These are phyloP conservation scores for Corvus cornix DNA, from an alignment of 2,113 vertebrate species.

Conservation along the genomic window DNA sequence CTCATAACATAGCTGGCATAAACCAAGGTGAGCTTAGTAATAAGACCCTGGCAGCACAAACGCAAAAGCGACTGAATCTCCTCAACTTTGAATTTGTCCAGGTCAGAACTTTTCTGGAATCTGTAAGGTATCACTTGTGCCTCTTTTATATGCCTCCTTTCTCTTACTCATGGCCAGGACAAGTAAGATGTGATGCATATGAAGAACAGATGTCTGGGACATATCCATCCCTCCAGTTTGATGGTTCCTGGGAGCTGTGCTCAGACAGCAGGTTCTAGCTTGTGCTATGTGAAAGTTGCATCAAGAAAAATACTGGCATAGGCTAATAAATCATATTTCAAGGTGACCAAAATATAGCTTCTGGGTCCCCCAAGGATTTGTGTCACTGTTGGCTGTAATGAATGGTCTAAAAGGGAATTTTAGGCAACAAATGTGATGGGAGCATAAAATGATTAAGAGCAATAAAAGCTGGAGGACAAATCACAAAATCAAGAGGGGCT, in stretches of 20 bases:
- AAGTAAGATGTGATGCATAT: background rate
- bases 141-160: background rate
- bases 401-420: background rate
- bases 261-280: background rate
- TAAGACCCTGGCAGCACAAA: background rate
- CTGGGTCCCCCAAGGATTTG: background rate
- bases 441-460: background rate
- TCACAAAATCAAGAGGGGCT: background rate
- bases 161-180: background rate
- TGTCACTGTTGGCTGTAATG: background rate
- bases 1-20: background rate
- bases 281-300: background rate
- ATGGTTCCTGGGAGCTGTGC: background rate
- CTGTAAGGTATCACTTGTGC: background rate
- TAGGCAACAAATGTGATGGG: background rate
- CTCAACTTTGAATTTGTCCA: background rate
- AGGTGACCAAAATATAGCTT: background rate
- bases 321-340: background rate
- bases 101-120: background rate
- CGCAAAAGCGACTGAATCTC: background rate
- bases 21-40: background rate
- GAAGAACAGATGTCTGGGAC: background rate
- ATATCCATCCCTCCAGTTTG: background rate
- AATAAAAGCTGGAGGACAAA: constrained; percentile 7
- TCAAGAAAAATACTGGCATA: background rate